Evolutionary conservation across 1,140 invertebrate species (phyloP), one percentile per base, ranked within the genome.

Genomic region (Drosophila kurseongensis): DNA sequence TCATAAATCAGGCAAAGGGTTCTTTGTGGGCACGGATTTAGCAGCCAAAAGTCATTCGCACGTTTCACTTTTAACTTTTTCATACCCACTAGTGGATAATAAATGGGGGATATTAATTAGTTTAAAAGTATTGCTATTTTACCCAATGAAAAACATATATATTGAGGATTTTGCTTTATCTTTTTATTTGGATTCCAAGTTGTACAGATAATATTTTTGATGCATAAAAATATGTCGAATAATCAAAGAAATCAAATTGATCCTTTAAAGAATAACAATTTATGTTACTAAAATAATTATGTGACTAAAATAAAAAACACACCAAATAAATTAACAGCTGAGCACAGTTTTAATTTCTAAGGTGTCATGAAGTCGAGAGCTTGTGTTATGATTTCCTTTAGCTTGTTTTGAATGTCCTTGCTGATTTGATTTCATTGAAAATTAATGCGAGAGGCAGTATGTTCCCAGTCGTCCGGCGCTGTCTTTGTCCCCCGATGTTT

Each of bases 41-140:
- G 75, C 84, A 80, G 84, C 80, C 80, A 89, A 89, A 89, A 89
- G 84, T 89, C 84, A 89, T 89, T 89, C 77, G 77, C 84, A 89
- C 84, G 80, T 84, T 89, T 88, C 40, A 60, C 55, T 75, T 72
- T 73, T 72, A 47, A 36, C 42, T 73, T 71, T 57, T 68, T 54
- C 58, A 75, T 75, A 68, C 74, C 65, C 61, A 68, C 3, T 66
- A 52, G 7, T 14, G 5, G 10, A 9, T 10, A 10, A 44, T 12
- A 14, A n/a, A 13, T 18, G 16, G 38, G 14, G 10, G 12, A 27
- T 48, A 29, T 47, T 2, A 32, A 8, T 7, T 1, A 8, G 7
- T 32, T 7, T 8, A 32, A 32, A 32, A 7, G 2, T 32, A 23
- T 8, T 7, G 7, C 1, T 7, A 8, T 0, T 32, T 8, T 2